Base-by-base conservation (phyloP, 2,797 vertebrate species). In the Myiothlypis coronata region DNA sequence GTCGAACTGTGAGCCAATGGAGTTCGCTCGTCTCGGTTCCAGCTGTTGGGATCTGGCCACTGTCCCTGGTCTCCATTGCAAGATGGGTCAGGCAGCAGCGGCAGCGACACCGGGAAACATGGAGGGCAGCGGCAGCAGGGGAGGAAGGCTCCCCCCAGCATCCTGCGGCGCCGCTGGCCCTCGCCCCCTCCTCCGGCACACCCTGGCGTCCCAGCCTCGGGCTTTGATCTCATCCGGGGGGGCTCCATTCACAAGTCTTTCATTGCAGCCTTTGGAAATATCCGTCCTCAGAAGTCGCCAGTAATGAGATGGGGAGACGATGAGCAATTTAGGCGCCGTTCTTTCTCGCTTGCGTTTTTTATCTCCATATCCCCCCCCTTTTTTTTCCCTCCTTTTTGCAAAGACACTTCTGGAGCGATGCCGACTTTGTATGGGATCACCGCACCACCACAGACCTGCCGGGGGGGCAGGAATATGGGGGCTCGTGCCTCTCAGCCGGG, bases 221-320 rank as follows among this genome's bases (percentile, higher is more conserved):
- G 87, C 96, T 98, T 98, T 99, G 98, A 98, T 99, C 98, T 98
- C 96, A 95, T 94, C 88, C 12, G 96, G 98, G 98, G 96, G 96
- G 96, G 97, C 96, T 97, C 97, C 97, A 97, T 98, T 98, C 98
- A 98, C 98, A 72, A 97, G 98, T 97, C 97, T 96, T 97, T 97
- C 96, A 97, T 97, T 95, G 98, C 97, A 97, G 97, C 97, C 97
- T 97, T 98, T 97, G 98, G 98, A 98, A 95, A 97, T 97, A 98
- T 96, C 97, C 91, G 97, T 98, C 97, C 96, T 98, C 97, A 97
- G 97, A 98, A 98, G 98, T 98, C 98, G 96, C 97, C 88, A 97
- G 96, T 98, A 98, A 98, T 98, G 98, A 97, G 98, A 98, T 98
- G 98, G 98, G 96, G 97, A 97, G 90, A 96, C 96, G 94, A 98